Conservation (phyloP, 2,888 invertebrate species). For the Trilocha varians region DNA sequence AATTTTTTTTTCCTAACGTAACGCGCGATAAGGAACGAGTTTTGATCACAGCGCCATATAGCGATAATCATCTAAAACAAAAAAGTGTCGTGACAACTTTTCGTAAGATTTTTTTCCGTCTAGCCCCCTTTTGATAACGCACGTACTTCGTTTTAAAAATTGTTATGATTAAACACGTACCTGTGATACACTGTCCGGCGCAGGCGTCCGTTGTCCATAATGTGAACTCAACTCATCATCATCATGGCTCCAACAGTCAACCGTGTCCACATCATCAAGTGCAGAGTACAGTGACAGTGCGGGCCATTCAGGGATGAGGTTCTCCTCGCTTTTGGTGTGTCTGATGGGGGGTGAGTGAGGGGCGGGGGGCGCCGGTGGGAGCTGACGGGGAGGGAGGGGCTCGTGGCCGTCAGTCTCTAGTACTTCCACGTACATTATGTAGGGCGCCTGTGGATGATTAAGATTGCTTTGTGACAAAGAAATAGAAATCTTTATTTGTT, state of each 20-base stretch:
- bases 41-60: no score
- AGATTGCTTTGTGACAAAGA: no score
- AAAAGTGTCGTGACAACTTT: no score
- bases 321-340: constrained; percentile 96
- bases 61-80: no score
- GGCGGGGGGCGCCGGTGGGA: constrained; percentile 83
- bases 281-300: constrained; percentile 56
- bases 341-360: constrained; percentile 80
- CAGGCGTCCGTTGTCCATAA: constrained; percentile 45
- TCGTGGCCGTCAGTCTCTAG: constrained; percentile 83
- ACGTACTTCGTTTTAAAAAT: no score
- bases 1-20: no score
- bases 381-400: constrained; percentile 90
- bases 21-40: no score
- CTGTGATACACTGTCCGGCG: constrained; percentile 82
- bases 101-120: no score
- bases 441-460: constrained; percentile 91
- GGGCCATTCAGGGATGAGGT: constrained; percentile 77
- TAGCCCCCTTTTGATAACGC: no score
- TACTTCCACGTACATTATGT: constrained; percentile 98
- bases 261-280: constrained; percentile 56
- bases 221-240: constrained; percentile 86
- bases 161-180: constrained; percentile 69
- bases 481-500: no score
- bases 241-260: constrained; percentile 95